phyloP scores from a whole-genome alignment of 2,888 invertebrate species.

The Thymelicus sylvestris region DNA sequence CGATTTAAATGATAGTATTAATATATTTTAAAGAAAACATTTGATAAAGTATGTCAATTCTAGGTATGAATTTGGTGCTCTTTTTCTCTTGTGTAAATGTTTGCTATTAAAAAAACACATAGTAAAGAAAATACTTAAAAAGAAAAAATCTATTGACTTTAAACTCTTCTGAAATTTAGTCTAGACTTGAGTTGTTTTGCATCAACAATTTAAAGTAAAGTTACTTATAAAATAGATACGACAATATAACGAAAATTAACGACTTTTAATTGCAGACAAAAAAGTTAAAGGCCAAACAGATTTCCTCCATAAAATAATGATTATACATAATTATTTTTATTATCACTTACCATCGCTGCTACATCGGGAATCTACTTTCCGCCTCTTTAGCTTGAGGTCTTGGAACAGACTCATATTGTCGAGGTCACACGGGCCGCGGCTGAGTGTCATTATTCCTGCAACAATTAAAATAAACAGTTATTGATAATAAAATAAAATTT shows the following conservation, averaged over 20 bases:
- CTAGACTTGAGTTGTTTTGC: no score
- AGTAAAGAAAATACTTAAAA: no score
- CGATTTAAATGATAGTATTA: not conserved
- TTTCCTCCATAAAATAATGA: no score
- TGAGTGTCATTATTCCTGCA: slow-evolving; percentile 98
- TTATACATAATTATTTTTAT: no score
- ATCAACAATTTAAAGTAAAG: no score
- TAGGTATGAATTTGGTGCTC: slow-evolving; percentile 42
- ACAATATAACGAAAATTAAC: no score
- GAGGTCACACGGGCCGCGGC: slow-evolving; percentile 98
- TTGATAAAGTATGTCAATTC: not conserved
- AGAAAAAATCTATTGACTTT: no score
- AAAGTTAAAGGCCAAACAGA: no score
- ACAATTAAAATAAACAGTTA: slow-evolving; percentile 57
- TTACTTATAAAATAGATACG: no score
- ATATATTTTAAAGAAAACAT: not conserved
- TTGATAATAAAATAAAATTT: not conserved
- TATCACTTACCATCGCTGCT: slow-evolving; percentile 95
- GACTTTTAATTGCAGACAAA: no score
- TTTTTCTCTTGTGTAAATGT: slow-evolving; percentile 33
- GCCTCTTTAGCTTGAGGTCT: slow-evolving; percentile 98
- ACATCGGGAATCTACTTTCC: slow-evolving; percentile 98
- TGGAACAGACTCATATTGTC: slow-evolving; percentile 99
- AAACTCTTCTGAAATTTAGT: no score
- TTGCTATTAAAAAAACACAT: no score